These are phyloP conservation scores for Scolanthus callimorphus DNA, from an alignment of 92 coral and sea anemone species.

Conservation along the genomic window DNA sequence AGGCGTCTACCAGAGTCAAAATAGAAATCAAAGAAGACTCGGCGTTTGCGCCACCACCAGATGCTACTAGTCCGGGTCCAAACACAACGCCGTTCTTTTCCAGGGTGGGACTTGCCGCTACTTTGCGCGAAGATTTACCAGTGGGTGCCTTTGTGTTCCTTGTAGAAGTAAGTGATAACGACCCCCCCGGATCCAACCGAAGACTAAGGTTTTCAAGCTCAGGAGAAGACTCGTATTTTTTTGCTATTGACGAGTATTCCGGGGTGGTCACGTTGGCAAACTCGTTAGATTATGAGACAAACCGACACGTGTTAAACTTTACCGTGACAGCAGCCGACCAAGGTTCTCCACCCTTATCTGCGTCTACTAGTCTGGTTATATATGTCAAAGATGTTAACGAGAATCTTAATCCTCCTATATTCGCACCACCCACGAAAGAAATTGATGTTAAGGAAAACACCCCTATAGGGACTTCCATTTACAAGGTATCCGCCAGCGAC, in stretches of 20 bases:
- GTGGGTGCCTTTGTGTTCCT: slow-evolving; percentile 38
- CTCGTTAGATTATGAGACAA: slow-evolving; percentile 37
- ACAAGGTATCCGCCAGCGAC: slow-evolving; percentile 47
- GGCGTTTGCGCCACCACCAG: slow-evolving; percentile 42
- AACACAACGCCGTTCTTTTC: slow-evolving; percentile 57
- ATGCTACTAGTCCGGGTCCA: slow-evolving; percentile 17
- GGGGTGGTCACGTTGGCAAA: slow-evolving; percentile 62
- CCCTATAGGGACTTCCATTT: slow-evolving; percentile 34
- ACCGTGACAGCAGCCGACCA: slow-evolving; percentile 62
- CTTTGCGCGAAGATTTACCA: slow-evolving; percentile 60
- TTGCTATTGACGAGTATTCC: slow-evolving; percentile 49
- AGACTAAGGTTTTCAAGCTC: slow-evolving; percentile 36
- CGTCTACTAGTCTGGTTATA: slow-evolving; percentile 36
- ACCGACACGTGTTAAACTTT: slow-evolving; percentile 20
- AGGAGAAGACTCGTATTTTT: slow-evolving; percentile 11
- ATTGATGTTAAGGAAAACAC: slow-evolving; percentile 35
- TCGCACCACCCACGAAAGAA: slow-evolving; percentile 24
- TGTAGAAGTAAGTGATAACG: slow-evolving; percentile 39
- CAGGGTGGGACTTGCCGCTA: slow-evolving; percentile 28
- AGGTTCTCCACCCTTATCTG: slow-evolving; percentile 38
- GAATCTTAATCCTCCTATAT: slow-evolving; percentile 44
- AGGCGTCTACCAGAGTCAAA: slow-evolving; percentile 42
- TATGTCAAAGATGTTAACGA: slow-evolving; percentile 55
- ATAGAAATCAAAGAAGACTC: slow-evolving; percentile 52
- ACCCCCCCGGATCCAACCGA: slow-evolving; percentile 49